Evolutionary conservation across 2,797 vertebrate species (phyloP).

Genomic region (Melanotaenia nigrans): DNA sequence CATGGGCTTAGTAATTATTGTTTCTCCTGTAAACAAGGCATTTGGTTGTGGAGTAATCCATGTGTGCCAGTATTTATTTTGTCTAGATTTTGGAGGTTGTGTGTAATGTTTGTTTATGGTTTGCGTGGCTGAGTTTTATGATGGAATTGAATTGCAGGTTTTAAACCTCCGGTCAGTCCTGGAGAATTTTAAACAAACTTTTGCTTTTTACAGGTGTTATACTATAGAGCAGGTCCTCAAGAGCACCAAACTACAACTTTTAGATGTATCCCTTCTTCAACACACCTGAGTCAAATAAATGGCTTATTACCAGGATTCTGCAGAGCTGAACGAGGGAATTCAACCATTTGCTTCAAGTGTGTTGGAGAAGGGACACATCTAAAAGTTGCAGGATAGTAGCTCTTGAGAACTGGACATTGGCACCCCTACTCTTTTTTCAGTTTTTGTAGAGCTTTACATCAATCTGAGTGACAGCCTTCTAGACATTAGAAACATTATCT

Average conservation of each 20-base stretch:
- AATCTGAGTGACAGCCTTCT: neutral
- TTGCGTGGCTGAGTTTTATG: constrained; percentile 21
- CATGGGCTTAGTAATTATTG: constrained; percentile 52
- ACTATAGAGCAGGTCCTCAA: no score
- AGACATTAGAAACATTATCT: neutral
- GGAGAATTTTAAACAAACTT: neutral
- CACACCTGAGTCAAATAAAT: no score
- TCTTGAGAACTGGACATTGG: no score
- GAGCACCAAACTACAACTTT: no score
- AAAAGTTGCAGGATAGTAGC: no score
- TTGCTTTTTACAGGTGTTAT: neutral
- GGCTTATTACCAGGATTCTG: no score
- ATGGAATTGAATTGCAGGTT: constrained; percentile 2
- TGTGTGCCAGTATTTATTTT: constrained; percentile 57
- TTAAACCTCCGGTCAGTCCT: constrained; percentile 1
- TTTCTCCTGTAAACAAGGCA: constrained; percentile 68
- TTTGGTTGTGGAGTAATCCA: constrained; percentile 34
- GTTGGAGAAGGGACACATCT: no score
- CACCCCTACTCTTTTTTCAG: neutral
- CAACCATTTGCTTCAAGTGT: no score
- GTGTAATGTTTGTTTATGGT: constrained; percentile 51
- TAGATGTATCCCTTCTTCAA: no score
- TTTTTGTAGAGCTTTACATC: neutral
- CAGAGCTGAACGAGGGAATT: no score
- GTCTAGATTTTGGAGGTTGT: constrained; percentile 21